A percentile compares a stretch with the other conserved stretches of the same genome.
Conservation (phyloP, 2,888 invertebrate genomes). For the Pandemis heparana region DNA sequence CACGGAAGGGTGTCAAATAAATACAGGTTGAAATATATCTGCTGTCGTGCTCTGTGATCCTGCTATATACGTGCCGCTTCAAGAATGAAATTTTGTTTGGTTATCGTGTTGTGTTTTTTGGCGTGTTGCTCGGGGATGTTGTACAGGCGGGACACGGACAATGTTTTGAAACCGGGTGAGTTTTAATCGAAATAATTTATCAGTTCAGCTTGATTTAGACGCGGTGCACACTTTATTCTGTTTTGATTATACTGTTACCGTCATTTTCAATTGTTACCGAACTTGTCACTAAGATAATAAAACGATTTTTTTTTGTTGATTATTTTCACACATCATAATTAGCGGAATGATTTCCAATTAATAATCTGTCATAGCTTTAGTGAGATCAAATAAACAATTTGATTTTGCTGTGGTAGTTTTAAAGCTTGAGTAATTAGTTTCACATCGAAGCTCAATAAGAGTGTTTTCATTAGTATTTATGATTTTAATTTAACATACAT, state of each 20-base stretch:
- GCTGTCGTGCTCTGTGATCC: conserved; percentile 73
- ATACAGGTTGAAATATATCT: conserved; percentile 80
- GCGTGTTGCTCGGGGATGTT: conserved; percentile 74
- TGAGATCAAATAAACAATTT: not conserved
- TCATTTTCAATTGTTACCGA: conserved; percentile 7
- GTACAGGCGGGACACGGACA: conserved; percentile 76
- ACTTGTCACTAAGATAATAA: not conserved
- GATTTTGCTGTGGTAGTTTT: not conserved
- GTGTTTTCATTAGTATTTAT: not conserved
- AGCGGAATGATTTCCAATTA: no score
- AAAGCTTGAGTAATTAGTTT: not conserved
- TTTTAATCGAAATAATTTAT: conserved; percentile 36
- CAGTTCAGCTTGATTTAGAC: conserved; percentile 13
- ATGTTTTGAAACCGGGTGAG: conserved; percentile 80
- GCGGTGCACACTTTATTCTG: conserved; percentile 6
- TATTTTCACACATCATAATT: no score
- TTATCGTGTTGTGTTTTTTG: conserved; percentile 76
- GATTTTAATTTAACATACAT: not conserved
- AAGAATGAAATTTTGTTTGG: conserved; percentile 81
- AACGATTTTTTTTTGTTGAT: no score
- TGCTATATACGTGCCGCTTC: conserved; percentile 72
- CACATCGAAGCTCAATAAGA: not conserved
- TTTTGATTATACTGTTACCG: conserved; percentile 22
- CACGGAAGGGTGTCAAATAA: conserved; percentile 81
- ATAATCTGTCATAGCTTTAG: not conserved